These are phyloP conservation scores for Zelostemma sp. DNA, from an alignment of 1,140 invertebrate genomes.

Conservation along the genomic window DNA sequence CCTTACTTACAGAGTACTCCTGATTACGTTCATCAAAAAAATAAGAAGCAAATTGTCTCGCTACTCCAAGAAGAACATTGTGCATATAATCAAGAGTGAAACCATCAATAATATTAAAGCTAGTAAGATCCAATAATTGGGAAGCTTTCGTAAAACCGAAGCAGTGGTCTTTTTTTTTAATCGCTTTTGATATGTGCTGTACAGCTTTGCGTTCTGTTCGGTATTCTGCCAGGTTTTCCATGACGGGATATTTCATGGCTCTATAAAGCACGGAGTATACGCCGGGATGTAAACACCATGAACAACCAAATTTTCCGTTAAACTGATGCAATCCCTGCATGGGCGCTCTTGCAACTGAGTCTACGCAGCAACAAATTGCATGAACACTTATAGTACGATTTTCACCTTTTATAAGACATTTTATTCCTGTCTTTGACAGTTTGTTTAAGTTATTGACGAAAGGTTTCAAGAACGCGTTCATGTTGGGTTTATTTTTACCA, in stretches of 20 bases:
- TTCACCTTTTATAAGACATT: not conserved
- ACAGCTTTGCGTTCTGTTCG: not conserved
- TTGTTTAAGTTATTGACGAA: not conserved
- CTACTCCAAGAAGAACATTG: not conserved
- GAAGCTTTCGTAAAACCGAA: no score
- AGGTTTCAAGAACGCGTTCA: not conserved
- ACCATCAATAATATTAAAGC: not conserved
- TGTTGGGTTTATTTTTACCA: not conserved
- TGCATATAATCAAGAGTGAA: not conserved
- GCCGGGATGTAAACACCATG: not conserved
- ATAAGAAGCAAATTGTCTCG: not conserved
- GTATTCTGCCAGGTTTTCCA: no score
- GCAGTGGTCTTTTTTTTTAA: no score
- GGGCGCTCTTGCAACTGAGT: not conserved
- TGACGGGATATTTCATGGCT: not conserved
- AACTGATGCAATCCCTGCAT: slow-evolving; percentile 3
- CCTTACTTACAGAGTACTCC: no score
- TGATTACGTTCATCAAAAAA: not conserved
- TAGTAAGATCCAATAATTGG: not conserved
- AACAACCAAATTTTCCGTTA: not conserved
- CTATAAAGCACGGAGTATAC: not conserved
- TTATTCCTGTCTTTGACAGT: not conserved
- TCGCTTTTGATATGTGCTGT: no score
- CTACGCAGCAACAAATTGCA: slow-evolving; percentile 10
- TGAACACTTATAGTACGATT: not conserved